A percentile compares a stretch with the other conserved stretches of the same genome.
Conservation (phyloP, 1,140 invertebrate species). For the Hydropsyche tenuis region DNA sequence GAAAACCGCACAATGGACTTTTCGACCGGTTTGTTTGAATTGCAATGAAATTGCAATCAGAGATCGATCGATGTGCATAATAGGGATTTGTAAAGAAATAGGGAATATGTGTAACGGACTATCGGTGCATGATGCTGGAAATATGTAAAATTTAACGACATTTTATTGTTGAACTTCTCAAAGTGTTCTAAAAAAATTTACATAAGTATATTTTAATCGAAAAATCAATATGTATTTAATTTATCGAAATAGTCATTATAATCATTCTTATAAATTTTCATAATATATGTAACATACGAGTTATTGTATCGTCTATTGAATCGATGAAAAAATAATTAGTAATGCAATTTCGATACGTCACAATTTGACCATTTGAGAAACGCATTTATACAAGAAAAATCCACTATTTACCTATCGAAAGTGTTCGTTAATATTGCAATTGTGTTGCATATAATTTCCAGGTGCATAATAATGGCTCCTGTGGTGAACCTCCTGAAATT, state of each 20-base stretch:
- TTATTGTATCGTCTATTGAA: no score
- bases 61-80: slow-evolving; percentile 2
- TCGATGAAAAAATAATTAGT: no score
- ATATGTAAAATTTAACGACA: neutral
- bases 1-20: no score
- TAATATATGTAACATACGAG: no score
- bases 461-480: neutral
- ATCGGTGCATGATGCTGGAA: neutral
- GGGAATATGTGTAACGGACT: neutral
- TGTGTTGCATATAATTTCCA: slow-evolving; percentile 1
- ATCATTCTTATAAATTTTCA: no score
- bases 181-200: no score
- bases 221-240: no score
- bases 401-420: neutral
- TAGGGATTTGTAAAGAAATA: no score
- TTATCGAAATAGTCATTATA: no score
- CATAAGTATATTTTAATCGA: no score
- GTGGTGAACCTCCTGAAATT: neutral
- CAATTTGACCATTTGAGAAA: neutral
- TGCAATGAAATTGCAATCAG: slow-evolving; percentile 18
- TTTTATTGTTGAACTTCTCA: no score
- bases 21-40: slow-evolving; percentile 22
- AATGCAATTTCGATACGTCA: no score
- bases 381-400: neutral
- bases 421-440: slow-evolving; percentile 10